These are phyloP conservation scores for Mixornis gularis DNA, from an alignment of 2,113 vertebrate genomes.

Conservation along the genomic window DNA sequence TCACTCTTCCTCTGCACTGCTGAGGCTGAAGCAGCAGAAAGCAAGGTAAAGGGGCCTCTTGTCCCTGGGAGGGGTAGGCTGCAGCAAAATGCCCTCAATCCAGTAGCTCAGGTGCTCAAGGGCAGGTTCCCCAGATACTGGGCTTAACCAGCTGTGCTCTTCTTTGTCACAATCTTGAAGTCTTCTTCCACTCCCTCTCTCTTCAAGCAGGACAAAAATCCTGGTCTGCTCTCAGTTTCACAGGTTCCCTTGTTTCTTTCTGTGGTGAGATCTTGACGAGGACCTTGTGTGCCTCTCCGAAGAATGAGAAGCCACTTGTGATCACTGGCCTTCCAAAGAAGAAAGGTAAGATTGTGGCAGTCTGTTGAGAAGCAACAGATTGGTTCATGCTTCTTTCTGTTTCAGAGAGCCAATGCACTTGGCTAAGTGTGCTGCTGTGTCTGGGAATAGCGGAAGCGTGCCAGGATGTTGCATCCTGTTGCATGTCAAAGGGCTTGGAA, in stretches of 20 bases:
- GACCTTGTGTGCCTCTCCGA: slow-evolving; percentile 47
- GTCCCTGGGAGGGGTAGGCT: not conserved
- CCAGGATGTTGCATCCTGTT: not conserved
- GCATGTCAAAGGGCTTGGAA: not conserved
- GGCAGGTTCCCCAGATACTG: not conserved
- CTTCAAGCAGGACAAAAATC: not conserved
- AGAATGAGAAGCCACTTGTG: not conserved
- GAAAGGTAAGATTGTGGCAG: slow-evolving; percentile 11
- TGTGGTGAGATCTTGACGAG: slow-evolving; percentile 51
- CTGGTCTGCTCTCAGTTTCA: slow-evolving; percentile 43
- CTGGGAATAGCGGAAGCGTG: not conserved
- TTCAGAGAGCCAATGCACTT: not conserved
- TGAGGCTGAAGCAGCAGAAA: not conserved
- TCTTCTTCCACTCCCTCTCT: not conserved
- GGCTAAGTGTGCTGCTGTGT: not conserved
- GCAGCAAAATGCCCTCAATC: not conserved
- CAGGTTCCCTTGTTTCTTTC: slow-evolving; percentile 61
- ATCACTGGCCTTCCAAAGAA: not conserved
- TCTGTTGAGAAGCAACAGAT: not conserved
- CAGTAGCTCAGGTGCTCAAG: not conserved
- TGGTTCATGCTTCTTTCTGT: not conserved
- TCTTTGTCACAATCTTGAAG: not conserved
- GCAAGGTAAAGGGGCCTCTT: not conserved
- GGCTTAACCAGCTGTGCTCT: not conserved
- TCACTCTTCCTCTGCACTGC: not conserved